Percentiles rank a stretch among this genome's conserved stretches.
Evolutionary conservation across 23 tunicate genomes (phyloP).

Genomic region (Corella eumyota): DNA sequence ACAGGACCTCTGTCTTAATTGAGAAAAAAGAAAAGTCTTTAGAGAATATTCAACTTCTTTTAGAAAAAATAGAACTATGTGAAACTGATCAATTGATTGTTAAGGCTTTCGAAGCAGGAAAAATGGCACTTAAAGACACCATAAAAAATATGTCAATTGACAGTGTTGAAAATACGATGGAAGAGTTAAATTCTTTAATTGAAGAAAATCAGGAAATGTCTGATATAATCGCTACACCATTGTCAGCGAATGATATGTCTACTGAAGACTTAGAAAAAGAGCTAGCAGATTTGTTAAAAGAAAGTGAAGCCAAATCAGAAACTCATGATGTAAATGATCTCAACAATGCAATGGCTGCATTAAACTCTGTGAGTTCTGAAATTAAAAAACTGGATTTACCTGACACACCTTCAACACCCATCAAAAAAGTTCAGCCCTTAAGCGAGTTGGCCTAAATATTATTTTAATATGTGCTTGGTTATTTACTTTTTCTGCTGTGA

Average conservation of each 20-base stretch:
- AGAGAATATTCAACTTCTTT: slow-evolving; percentile 47
- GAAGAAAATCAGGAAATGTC: slow-evolving; percentile 39
- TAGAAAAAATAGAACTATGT: slow-evolving; percentile 52
- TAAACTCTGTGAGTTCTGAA: not conserved
- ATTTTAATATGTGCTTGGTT: too few relatives aligned
- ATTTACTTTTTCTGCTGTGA: too few relatives aligned
- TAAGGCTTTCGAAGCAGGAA: slow-evolving; percentile 39
- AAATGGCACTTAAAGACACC: slow-evolving; percentile 22
- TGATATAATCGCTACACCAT: slow-evolving; percentile 13
- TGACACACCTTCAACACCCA: too few relatives aligned
- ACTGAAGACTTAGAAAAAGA: slow-evolving; percentile 57
- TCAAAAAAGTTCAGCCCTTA: too few relatives aligned
- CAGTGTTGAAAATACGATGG: slow-evolving; percentile 52
- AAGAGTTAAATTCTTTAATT: slow-evolving; percentile 27
- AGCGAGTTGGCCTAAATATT: too few relatives aligned
- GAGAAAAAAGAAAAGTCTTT: slow-evolving; percentile 28
- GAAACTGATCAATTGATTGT: slow-evolving; percentile 50
- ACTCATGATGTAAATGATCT: not conserved
- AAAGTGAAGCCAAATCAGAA: too few relatives aligned
- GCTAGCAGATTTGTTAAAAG: slow-evolving; percentile 18
- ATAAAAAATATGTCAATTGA: slow-evolving; percentile 20
- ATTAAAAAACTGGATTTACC: too few relatives aligned
- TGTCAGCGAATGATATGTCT: slow-evolving; percentile 1
- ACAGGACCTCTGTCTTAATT: slow-evolving; percentile 5
- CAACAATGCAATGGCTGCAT: not conserved